These are phyloP conservation scores for Miichthys miiuy DNA, from an alignment of 2,797 vertebrate genomes.

Conservation along the genomic window DNA sequence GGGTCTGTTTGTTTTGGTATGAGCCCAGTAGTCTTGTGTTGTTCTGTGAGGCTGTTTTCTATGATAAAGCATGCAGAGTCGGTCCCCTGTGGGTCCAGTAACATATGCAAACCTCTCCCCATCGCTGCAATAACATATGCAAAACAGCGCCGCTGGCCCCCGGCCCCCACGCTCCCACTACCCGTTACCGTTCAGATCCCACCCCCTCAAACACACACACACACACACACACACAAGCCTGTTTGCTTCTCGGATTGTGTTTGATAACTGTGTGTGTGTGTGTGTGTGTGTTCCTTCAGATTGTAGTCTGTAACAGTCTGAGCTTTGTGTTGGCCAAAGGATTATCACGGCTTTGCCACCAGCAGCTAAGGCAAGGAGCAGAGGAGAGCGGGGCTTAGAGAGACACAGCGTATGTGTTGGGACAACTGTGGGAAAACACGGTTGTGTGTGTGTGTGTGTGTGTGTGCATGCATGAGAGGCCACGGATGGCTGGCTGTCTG, in stretches of 20 bases:
- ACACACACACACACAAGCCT: conserved; percentile 65
- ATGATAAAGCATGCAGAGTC: conserved; percentile 77
- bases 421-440: conserved; percentile 75
- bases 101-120: conserved; percentile 83
- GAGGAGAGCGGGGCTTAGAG: conserved; percentile 76
- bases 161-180: conserved; percentile 57
- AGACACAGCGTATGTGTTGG: conserved; percentile 67
- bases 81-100: conserved; percentile 76
- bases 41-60: conserved; percentile 69
- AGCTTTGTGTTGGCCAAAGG: conserved; percentile 86
- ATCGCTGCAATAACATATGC: conserved; percentile 80
- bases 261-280: conserved; percentile 62
- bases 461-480: conserved; percentile 60
- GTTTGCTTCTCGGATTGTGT: conserved; percentile 80
- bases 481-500: conserved; percentile 78
- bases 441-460: conserved; percentile 31
- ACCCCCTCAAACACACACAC: conserved; percentile 45
- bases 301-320: conserved; percentile 83
- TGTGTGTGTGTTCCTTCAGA: conserved; percentile 73
- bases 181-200: conserved; percentile 61
- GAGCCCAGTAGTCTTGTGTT: conserved; percentile 64
- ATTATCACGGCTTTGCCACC: conserved; percentile 85
- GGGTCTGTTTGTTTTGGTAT: conserved; percentile 74
- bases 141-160: conserved; percentile 72
- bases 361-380: conserved; percentile 82